Evolutionary conservation across 2,888 invertebrate genomes (phyloP), one percentile per base, ranked within the genome.

Genomic region (Leptinotarsa haldemani): DNA sequence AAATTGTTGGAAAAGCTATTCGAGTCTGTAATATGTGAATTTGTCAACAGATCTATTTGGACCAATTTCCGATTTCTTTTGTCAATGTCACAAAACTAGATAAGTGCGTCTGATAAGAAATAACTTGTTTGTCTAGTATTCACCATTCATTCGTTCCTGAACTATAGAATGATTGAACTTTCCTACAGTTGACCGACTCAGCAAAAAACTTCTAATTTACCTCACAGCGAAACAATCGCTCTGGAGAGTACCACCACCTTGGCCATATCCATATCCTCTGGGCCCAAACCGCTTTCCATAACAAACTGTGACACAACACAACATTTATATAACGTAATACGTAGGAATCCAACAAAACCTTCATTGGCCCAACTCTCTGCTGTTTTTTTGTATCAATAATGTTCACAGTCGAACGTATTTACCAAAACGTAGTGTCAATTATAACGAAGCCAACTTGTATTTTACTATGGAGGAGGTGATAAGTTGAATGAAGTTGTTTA

Each of bases 241-340:
- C 90, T 96, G 96, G 86, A 97, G 91, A 83, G 95, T 95, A 87
- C 97, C 97, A 87, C 95, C 96, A 86, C 99, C 98, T 90, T 96
- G 96, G 85, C 98, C 98, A 89, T 96, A 98, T 85, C 97, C 98
- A 89, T 97, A 97, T 88, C 97, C 97, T 90, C 96, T 97, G 85
- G 98, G 98, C 85, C 98, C 98, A 90, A 96, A 98, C 91, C 94
- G 95, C 92, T 97, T 96, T 87, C 94, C 96, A 91, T 99, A 98
- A 92, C 98, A 98, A 86, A 95, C 95, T 95, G 89, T 84, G 75
- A 78, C 74, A 74, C 61, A 76, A 78, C 74, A 76, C 72, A 69
- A 73, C 74, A 69, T 61, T 77, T 77, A 76, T n/a, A 67, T 67
- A 50, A 70, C 65, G 58, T 71, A n/a, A 71, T 52, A 71, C 65